phyloP scores from a whole-genome alignment of 2,113 vertebrate species.

The Laterallus jamaicensis region DNA sequence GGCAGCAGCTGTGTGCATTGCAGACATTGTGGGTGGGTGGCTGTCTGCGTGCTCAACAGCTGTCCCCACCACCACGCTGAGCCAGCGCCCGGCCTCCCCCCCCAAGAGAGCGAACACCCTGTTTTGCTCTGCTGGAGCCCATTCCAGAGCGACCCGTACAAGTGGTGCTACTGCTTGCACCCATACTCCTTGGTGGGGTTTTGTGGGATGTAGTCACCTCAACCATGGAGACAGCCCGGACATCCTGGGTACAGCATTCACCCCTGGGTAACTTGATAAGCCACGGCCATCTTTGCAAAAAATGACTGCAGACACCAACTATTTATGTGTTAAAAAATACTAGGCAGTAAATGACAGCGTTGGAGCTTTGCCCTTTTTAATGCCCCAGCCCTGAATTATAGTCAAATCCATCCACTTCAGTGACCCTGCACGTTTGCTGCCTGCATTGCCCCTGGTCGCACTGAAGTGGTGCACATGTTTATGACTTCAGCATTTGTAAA shows the following conservation, averaged over 20 bases:
- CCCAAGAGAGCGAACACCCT: neutral
- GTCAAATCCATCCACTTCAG: neutral
- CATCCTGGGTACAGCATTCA: neutral
- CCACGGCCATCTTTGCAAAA: neutral
- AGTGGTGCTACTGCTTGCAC: neutral
- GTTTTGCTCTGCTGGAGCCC: neutral
- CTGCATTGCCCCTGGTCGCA: neutral
- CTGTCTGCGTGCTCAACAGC: constrained; percentile 56
- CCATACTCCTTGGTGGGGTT: neutral
- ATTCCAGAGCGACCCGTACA: neutral
- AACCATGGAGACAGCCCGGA: neutral
- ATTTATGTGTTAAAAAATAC: neutral
- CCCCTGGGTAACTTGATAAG: neutral
- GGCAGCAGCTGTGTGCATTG: constrained; percentile 71
- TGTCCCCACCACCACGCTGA: constrained; percentile 11
- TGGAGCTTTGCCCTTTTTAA: neutral
- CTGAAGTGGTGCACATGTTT: fast-evolving
- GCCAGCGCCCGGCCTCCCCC: neutral
- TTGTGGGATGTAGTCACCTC: neutral
- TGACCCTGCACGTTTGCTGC: neutral
- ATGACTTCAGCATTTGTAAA: neutral
- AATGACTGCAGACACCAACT: neutral
- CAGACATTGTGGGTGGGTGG: constrained; percentile 68
- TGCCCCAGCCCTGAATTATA: neutral
- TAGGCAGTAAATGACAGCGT: neutral